Percentiles rank a stretch among this genome's conserved stretches.
Conservation (phyloP, 2,113 vertebrate genomes). For the Glaucomys volans region DNA sequence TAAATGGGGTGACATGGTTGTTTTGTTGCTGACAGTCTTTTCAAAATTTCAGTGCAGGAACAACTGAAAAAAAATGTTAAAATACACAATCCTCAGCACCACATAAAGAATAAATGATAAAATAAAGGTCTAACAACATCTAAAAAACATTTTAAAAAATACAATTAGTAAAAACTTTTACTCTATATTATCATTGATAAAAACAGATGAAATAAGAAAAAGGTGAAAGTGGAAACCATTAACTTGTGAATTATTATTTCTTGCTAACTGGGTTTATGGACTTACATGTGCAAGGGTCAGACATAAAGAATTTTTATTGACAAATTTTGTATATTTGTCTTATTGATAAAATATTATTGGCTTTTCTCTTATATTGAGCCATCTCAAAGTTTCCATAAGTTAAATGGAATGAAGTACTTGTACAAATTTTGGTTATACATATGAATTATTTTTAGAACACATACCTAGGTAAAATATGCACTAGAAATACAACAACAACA, state of each 20-base stretch:
- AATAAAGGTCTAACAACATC: too few relatives aligned
- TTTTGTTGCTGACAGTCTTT: background rate
- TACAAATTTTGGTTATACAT: background rate
- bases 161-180: background rate
- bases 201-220: background rate
- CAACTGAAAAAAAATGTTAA: background rate
- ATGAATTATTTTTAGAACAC: background rate
- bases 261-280: background rate
- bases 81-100: background rate
- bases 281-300: background rate
- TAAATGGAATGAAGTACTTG: background rate
- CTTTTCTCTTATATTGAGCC: background rate
- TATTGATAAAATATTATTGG: background rate
- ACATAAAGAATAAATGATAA: too few relatives aligned
- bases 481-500: background rate
- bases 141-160: background rate
- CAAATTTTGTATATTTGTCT: background rate
- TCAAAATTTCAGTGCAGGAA: background rate
- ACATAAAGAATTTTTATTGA: background rate
- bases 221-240: background rate
- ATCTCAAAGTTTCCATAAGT: background rate
- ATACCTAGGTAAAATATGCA: background rate
- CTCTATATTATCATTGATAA: background rate
- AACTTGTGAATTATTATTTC: slow-evolving; percentile 27
- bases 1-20: background rate